Conservation (phyloP, 2,797 vertebrate genomes). For the Anniella stebbinsi region DNA sequence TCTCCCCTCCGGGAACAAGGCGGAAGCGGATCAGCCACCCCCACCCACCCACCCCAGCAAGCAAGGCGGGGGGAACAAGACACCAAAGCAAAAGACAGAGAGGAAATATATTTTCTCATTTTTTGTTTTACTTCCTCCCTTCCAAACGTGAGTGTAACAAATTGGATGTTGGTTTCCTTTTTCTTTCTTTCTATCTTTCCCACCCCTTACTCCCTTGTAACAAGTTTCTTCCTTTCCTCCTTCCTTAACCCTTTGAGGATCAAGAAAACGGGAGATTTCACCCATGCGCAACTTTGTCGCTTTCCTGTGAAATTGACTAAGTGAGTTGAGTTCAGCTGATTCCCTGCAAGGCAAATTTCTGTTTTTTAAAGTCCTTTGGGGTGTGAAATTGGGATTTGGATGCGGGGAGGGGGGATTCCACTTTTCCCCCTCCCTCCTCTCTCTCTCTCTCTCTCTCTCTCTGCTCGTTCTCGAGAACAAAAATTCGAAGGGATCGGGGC, state of each 20-base stretch:
- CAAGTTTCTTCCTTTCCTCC: not conserved
- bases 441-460: no score
- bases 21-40: not conserved
- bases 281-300: not conserved
- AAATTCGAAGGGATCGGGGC: not conserved
- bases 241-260: not conserved
- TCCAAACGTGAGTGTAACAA: not conserved
- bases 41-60: not conserved
- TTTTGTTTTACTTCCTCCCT: not conserved
- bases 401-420: fast-evolving
- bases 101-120: not conserved
- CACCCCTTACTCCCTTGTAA: not conserved
- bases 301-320: not conserved
- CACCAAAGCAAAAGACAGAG: not conserved
- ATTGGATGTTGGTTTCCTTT: not conserved
- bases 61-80: no score
- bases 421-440: not conserved
- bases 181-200: no score
- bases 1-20: not conserved
- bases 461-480: not conserved
- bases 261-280: not conserved
- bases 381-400: no score
- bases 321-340: not conserved
- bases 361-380: not conserved
- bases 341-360: no score